A percentile compares a stretch with the other conserved stretches of the same genome.
phyloP scores from a whole-genome alignment of 2,888 invertebrate species.

The Hoplodrina blanda region DNA sequence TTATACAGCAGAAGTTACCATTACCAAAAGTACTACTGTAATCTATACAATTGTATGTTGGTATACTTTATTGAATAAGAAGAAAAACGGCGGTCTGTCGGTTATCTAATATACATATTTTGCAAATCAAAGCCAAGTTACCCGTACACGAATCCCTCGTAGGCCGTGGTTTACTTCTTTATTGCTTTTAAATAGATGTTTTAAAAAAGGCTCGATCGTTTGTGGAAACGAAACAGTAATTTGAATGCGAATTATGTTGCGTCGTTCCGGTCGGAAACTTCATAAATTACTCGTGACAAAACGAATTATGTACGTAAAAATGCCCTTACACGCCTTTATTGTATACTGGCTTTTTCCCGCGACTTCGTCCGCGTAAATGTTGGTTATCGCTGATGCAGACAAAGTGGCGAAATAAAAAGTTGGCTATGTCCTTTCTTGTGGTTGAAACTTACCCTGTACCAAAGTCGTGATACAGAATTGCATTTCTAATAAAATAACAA shows the following conservation, averaged over 20 bases:
- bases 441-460: too few relatives aligned
- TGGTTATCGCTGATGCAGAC: too few relatives aligned
- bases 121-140: not conserved
- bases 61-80: not conserved
- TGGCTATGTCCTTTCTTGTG: too few relatives aligned
- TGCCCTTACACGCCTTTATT: not conserved
- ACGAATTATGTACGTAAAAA: constrained; percentile 15
- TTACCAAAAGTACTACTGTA: too few relatives aligned
- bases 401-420: too few relatives aligned
- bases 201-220: not conserved
- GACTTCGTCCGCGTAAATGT: too few relatives aligned
- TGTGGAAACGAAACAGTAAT: not conserved
- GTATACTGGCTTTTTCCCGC: not conserved
- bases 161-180: not conserved
- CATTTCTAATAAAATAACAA: not conserved
- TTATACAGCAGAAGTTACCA: too few relatives aligned
- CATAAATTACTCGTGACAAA: constrained; percentile 19
- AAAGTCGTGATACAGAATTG: too few relatives aligned
- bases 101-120: constrained; percentile 23
- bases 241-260: constrained; percentile 6
- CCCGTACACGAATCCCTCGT: not conserved
- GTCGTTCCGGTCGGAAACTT: constrained; percentile 6
- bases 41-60: not conserved
- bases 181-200: not conserved
- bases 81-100: not conserved